Percentiles rank a stretch among this genome's conserved stretches.
Evolutionary conservation across 2,888 invertebrate species (phyloP).

Genomic region (Ormia ochracea): DNA sequence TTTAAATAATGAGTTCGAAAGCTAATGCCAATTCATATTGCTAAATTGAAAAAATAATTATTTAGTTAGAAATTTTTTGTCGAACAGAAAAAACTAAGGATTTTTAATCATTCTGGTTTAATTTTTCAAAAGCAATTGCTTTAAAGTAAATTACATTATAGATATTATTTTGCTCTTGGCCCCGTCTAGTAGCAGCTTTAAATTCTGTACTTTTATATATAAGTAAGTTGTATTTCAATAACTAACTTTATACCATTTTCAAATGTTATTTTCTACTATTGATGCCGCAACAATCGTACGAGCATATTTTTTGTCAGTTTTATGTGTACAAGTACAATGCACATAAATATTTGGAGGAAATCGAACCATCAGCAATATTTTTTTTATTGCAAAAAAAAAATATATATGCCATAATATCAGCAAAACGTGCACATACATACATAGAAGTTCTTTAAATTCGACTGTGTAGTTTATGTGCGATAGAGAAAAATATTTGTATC

Average conservation of each 20-base stretch:
- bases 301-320: not conserved
- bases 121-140: too few species aligned
- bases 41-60: too few species aligned
- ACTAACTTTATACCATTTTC: conserved; percentile 13
- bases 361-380: conserved; percentile 37
- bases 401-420: too few species aligned
- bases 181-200: not conserved
- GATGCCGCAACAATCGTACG: conserved; percentile 1
- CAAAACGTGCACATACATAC: conserved; percentile 39
- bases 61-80: too few species aligned
- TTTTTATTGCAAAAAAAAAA: too few species aligned
- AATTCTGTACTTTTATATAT: not conserved
- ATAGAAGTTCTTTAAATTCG: conserved; percentile 11
- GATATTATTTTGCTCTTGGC: not conserved
- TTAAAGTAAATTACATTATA: not conserved
- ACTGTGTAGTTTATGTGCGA: not conserved
- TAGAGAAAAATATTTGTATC: conserved; percentile 15
- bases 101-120: too few species aligned
- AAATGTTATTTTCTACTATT: not conserved
- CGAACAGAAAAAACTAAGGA: too few species aligned
- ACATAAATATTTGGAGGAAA: not conserved
- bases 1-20: too few species aligned
- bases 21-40: too few species aligned
- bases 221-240: conserved; percentile 8
- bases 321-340: conserved; percentile 14